Conservation (phyloP, 2,797 vertebrate genomes). For the Pagetopsis macropterus region DNA sequence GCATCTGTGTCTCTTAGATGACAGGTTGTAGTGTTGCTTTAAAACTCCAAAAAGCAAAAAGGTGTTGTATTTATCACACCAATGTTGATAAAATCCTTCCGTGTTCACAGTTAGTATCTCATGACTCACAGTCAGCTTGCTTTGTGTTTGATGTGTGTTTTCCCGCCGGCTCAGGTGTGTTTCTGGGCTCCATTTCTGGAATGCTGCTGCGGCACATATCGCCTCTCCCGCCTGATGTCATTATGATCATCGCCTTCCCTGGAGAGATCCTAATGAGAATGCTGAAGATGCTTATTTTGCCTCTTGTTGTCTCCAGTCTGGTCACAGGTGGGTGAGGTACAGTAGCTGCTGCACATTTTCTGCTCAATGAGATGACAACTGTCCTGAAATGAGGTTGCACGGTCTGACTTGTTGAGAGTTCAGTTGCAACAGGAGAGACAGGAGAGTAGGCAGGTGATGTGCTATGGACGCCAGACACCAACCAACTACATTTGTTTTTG, state of each 20-base stretch:
- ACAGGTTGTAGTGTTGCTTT: not conserved
- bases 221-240: constrained; percentile 91
- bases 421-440: constrained; percentile 7
- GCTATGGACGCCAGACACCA: too few relatives aligned
- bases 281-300: constrained; percentile 99
- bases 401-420: constrained; percentile 15
- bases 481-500: not conserved
- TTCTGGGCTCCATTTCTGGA: constrained; percentile 90
- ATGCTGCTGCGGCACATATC: constrained; percentile 91
- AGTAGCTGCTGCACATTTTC: constrained; percentile 30
- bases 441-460: constrained; percentile 12
- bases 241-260: constrained; percentile 96
- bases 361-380: constrained; percentile 42
- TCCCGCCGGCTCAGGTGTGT: constrained; percentile 86
- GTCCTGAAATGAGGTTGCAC: constrained; percentile 32
- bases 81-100: not conserved
- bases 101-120: not conserved
- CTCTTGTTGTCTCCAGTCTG: constrained; percentile 97
- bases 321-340: constrained; percentile 91
- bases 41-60: constrained; percentile 4
- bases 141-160: constrained; percentile 31
- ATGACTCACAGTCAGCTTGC: not conserved
- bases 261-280: constrained; percentile 99
- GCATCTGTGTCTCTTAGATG: not conserved
- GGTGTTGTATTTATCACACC: not conserved